Evolutionary conservation across 2,113 vertebrate species (phyloP).

Genomic region (Pan troglodytes): NHGRI_mPanTro3-v2.1_pri NC_072402.2:82658001-82658500

Average conservation of each 20-base stretch:
- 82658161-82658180: slow-evolving; percentile 48
- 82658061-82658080: slow-evolving; percentile 37
- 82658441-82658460: slow-evolving; percentile 26
- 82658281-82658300: neutral
- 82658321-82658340: slow-evolving; percentile 10
- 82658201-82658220: slow-evolving; percentile 66
- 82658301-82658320: slow-evolving; percentile 55
- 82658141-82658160: slow-evolving; percentile 46
- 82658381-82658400: slow-evolving; percentile 39
- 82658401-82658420: slow-evolving; percentile 12
- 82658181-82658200: slow-evolving; percentile 1
- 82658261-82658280: slow-evolving; percentile 47
- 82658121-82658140: slow-evolving; percentile 44
- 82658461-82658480: slow-evolving; percentile 53
- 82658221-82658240: slow-evolving; percentile 27
- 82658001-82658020: slow-evolving; percentile 29
- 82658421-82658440: slow-evolving; percentile 56
- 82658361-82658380: neutral
- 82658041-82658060: slow-evolving; percentile 51
- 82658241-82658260: slow-evolving; percentile 45
- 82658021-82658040: neutral
- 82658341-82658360: neutral
- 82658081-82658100: slow-evolving; percentile 44
- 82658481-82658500: slow-evolving; percentile 32
- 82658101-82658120: slow-evolving; percentile 49